Conservation (phyloP, 2,888 invertebrate species). For the Diachrysia chrysitis region DNA sequence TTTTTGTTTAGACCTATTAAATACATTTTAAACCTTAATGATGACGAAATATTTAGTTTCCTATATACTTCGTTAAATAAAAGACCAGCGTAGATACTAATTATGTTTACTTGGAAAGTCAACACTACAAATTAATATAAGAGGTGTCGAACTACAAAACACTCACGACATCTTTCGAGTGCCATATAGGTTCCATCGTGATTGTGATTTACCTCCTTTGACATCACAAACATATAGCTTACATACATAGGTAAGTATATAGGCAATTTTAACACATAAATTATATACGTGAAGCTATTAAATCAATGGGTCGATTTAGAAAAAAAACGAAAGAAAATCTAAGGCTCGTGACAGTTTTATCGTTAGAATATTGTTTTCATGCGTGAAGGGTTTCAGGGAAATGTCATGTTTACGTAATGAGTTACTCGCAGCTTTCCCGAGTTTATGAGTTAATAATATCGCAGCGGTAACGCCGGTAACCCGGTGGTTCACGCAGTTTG, state of each 20-base stretch:
- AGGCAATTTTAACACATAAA: not conserved
- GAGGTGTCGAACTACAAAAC: no score
- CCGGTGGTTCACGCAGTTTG: not conserved
- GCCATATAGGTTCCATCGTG: no score
- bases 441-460: constrained; percentile 28
- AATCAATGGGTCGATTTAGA: constrained; percentile 2
- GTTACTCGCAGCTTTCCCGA: constrained; percentile 34
- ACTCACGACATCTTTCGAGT: no score
- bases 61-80: no score
- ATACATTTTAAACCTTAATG: no score
- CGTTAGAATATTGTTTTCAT: constrained; percentile 38
- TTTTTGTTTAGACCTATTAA: no score
- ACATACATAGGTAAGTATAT: not conserved
- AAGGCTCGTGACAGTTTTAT: constrained; percentile 18
- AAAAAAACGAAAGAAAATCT: not conserved
- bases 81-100: no score
- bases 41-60: no score
- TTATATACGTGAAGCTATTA: constrained; percentile 1
- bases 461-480: not conserved
- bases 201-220: no score
- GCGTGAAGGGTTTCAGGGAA: constrained; percentile 35
- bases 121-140: no score
- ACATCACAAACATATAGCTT: no score
- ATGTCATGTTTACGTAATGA: constrained; percentile 45
- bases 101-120: no score